phyloP scores from a whole-genome alignment of 2,888 invertebrate species.

The Petrolisthes manimaculis region DNA sequence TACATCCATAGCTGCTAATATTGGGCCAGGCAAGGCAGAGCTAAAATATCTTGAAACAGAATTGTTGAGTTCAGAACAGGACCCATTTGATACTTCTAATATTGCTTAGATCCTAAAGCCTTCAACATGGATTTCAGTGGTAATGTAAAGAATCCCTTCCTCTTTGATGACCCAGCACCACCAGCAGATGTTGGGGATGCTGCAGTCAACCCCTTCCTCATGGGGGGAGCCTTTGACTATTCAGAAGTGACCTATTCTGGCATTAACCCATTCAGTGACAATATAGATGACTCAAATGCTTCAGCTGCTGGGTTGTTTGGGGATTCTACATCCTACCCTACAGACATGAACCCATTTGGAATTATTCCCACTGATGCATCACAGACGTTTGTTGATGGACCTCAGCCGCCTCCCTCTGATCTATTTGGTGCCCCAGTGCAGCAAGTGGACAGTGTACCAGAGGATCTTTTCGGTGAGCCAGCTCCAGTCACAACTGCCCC shows the following conservation, averaged over 20 bases:
- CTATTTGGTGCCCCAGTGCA: constrained; percentile 60
- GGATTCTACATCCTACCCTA: constrained; percentile 49
- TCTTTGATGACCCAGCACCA: constrained; percentile 64
- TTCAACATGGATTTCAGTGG: constrained; percentile 60
- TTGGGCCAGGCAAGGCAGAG: constrained; percentile 73
- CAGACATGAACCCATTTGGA: constrained; percentile 64
- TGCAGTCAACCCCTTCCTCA: constrained; percentile 60
- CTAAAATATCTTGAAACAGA: constrained; percentile 75
- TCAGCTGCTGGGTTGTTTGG: constrained; percentile 65
- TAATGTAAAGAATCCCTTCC: constrained; percentile 64
- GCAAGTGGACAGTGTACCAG: constrained; percentile 35
- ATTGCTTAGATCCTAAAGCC: constrained; percentile 39
- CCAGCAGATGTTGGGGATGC: constrained; percentile 53
- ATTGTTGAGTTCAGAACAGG: constrained; percentile 68
- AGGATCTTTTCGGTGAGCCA: constrained; percentile 50
- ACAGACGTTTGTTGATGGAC: constrained; percentile 59
- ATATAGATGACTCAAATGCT: constrained; percentile 62
- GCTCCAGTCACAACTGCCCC: constrained; percentile 40
- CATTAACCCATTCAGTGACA: constrained; percentile 64
- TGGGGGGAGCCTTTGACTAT: constrained; percentile 63
- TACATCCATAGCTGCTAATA: constrained; percentile 75
- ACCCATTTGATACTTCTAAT: constrained; percentile 66
- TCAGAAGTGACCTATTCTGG: constrained; percentile 54
- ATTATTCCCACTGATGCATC: constrained; percentile 50
- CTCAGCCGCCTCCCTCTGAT: constrained; percentile 47